Evolutionary conservation across 2,888 invertebrate species (phyloP).

Genomic region (Machimus rusticus): DNA sequence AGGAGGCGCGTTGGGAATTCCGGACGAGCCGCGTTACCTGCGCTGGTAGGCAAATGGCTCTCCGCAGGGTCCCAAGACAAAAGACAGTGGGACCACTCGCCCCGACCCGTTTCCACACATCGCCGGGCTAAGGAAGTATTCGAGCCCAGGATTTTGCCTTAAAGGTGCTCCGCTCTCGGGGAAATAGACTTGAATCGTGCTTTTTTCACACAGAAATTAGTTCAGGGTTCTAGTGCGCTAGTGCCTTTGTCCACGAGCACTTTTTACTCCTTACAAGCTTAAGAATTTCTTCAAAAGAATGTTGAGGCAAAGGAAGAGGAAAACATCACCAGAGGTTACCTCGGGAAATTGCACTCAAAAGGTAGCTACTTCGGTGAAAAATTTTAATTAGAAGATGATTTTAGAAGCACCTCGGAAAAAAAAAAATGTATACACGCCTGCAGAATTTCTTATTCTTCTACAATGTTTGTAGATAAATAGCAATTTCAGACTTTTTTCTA

Average conservation of each 20-base stretch:
- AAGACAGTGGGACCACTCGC: neutral
- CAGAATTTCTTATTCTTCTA: neutral
- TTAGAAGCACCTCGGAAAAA: neutral
- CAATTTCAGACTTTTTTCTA: neutral
- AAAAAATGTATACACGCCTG: neutral
- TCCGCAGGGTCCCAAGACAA: neutral
- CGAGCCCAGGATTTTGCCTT: neutral
- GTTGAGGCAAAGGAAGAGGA: neutral
- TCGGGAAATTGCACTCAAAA: neutral
- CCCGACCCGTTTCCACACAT: neutral
- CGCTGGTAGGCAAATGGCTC: neutral
- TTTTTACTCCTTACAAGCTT: neutral
- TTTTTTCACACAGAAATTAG: neutral
- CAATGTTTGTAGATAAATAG: neutral
- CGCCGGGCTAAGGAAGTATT: neutral
- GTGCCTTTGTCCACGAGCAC: neutral
- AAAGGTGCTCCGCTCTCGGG: neutral
- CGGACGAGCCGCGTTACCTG: neutral
- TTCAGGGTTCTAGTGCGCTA: neutral
- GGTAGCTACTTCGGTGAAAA: neutral
- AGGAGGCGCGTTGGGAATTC: neutral
- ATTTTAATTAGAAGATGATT: neutral
- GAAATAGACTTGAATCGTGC: neutral
- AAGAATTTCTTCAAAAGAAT: neutral
- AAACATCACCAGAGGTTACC: neutral